These are phyloP conservation scores for Eueides isabella DNA, from an alignment of 1,140 invertebrate genomes.

Conservation along the genomic window DNA sequence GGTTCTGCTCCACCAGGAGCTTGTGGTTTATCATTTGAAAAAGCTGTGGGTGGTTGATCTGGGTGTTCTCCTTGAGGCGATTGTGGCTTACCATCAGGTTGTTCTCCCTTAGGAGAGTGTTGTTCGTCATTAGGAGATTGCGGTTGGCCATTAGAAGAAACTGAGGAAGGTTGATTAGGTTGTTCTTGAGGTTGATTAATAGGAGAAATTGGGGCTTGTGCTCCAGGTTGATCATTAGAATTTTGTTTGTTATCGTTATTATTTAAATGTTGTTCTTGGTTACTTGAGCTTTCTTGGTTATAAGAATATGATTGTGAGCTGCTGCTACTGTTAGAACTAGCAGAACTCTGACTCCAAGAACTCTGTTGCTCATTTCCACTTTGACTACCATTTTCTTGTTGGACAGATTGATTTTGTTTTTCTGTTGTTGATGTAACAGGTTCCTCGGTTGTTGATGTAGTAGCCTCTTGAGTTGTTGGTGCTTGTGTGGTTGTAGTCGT, in stretches of 20 bases:
- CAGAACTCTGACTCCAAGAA: too few relatives aligned
- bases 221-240: not conserved
- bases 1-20: not conserved
- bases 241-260: too few relatives aligned
- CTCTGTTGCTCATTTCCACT: not conserved
- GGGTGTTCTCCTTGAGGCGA: not conserved
- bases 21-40: not conserved
- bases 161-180: not conserved
- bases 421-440: not conserved
- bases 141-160: too few relatives aligned
- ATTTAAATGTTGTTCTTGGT: too few relatives aligned
- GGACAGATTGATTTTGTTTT: not conserved
- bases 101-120: not conserved
- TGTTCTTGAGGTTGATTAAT: not conserved
- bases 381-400: not conserved
- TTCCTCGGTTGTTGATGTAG: not conserved
- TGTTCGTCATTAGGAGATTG: not conserved
- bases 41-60: not conserved
- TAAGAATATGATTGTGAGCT: too few relatives aligned
- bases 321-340: too few relatives aligned
- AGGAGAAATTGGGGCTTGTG: not conserved
- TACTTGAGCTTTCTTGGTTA: too few relatives aligned
- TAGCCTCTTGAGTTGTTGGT: not conserved
- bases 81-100: not conserved
- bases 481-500: slow-evolving; percentile 15